Base-by-base conservation (phyloP, 2,113 vertebrate genomes). In the Neolamprologus toae region DNA sequence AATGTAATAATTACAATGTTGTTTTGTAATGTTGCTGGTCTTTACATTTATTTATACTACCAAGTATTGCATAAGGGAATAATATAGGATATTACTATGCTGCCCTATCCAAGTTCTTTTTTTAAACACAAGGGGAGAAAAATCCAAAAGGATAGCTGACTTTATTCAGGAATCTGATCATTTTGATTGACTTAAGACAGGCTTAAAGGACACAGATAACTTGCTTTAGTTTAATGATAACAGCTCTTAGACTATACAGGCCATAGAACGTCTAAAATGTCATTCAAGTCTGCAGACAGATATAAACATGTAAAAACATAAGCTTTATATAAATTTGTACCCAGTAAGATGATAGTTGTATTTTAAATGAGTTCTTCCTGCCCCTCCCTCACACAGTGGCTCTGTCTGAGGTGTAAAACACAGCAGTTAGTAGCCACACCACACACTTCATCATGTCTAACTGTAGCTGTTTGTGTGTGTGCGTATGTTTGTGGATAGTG, bases 401-500 rank as follows among this genome's bases (percentile, higher is more conserved):
- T 49, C 71, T 82, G 78, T 81, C 55, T 73, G 87, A 68, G 81
- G 88, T 86, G 84, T 81, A 82, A 87, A 87, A 81, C 84, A 23
- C 86, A 85, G 92, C 91, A 89, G 92, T 93, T 89, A 88, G 90
- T 51, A 54, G 84, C 86, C 90, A 86, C 84, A 86, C 21, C 71
- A 86, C 55, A 35, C 83, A 87, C 83, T 88, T 40, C 59, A 88
- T 83, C 81, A 16, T 78, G 68, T 92, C 80, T 59, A 85, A 91
- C 89, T 92, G 89, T 83, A 73, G 88, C 87, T 93, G 92, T 93
- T 94, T 94, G 92, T 91, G 88, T 88, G 55, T 81, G 88, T 47
- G 84, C 59, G 63, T 92, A 80, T 94, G 93, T 92, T 92, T 95
- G 88, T 91, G 87, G 89, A 93, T 78, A 37, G 90, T 82, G 92